Evolutionary conservation across 1,140 invertebrate species (phyloP).

Genomic region (Drosophila parvula): DNA sequence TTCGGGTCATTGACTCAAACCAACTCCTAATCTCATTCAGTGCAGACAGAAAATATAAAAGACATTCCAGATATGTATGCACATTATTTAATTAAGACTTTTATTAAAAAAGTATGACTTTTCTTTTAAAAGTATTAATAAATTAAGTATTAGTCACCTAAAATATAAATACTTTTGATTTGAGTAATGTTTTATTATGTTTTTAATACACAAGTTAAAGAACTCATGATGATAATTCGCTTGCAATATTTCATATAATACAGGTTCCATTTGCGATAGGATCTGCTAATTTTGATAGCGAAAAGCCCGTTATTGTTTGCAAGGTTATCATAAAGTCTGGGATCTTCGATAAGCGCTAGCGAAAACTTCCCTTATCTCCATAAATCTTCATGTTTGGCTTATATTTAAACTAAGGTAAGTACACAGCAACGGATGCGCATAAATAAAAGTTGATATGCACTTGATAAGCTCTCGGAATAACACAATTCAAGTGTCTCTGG

Average conservation of each 20-base stretch:
- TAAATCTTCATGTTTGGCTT: constrained; percentile 39
- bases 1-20: constrained; percentile 69
- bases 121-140: neutral
- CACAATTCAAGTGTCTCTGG: neutral
- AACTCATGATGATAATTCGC: neutral
- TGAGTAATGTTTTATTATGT: neutral
- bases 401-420: constrained; percentile 30
- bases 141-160: neutral
- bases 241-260: constrained; percentile 4
- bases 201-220: neutral
- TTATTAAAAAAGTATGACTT: too few relatives aligned
- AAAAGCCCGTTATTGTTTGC: constrained; percentile 6
- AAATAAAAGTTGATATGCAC: constrained; percentile 12
- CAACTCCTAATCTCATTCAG: constrained; percentile 24
- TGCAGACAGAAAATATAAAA: constrained; percentile 3
- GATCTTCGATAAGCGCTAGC: constrained; percentile 38
- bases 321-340: constrained; percentile 38
- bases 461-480: constrained; percentile 29
- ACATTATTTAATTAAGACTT: neutral
- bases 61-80: neutral
- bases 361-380: constrained; percentile 40
- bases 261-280: constrained; percentile 8
- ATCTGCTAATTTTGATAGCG: constrained; percentile 1
- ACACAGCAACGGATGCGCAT: constrained; percentile 46
- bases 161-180: too few relatives aligned